Base-by-base conservation (phyloP, 1,140 invertebrate genomes). In the Nasonia vitripennis region DNA sequence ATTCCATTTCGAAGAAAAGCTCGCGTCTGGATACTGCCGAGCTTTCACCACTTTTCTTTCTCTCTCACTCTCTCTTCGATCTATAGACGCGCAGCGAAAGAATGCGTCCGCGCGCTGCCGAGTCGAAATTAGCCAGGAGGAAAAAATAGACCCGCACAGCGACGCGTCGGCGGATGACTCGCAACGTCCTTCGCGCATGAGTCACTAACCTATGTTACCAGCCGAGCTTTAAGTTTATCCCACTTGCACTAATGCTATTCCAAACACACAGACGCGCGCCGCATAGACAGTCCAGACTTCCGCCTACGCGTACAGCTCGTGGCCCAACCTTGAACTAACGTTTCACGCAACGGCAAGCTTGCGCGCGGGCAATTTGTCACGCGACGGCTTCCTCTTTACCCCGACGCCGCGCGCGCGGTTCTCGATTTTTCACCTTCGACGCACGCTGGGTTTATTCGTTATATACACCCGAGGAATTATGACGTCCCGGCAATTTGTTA, bases 191-290 rank as follows among this genome's bases (percentile, higher is more conserved):
- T 88, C 87, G 80, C 14, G 62, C 48, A 20, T 78, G 87, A 88
- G 90, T 91, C 89, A 91, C 88, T 91, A 90, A 91, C 89, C 90
- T 90, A 89, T 89, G 89, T 88, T 91, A 91, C 89, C 89, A 86
- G 86, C n/a, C 45, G 62, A 55, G 20, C 2, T 45, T 62, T 71
- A 14, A 85, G 23, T 81, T 77, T 48, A 37, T 79, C 55, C 45
- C 23, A 81, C 79, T 48, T 74, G 48, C 31, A 71, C 85, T 88
- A 88, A 89, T 90, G 87, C 84, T 88, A 91, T 90, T 90, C 90
- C 86, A 90, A 89, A 90, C 89, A 88, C 87, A 88, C 27, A n/a
- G 14, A 11, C 27, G 14, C 23, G 11, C 20, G 5, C 11, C 5
- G 23, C 20, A 20, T 34, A 73, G 14, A 73, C 34, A 14, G 20